These are phyloP conservation scores for Festucalex cinctus DNA, from an alignment of 2,113 vertebrate species.

Conservation along the genomic window DNA sequence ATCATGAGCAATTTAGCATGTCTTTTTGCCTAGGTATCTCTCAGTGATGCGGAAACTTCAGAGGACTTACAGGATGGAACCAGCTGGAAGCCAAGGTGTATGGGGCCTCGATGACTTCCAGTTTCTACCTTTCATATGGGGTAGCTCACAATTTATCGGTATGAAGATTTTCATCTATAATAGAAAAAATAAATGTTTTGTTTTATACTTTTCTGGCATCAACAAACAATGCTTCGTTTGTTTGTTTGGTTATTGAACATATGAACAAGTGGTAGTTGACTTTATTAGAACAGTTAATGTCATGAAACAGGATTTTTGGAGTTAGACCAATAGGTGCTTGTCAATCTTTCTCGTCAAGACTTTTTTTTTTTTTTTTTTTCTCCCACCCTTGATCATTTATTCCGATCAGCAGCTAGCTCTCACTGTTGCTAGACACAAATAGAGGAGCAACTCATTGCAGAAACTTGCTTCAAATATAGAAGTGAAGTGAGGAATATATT, in stretches of 20 bases:
- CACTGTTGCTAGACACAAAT: no score
- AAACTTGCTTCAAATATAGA: no score
- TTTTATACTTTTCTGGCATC: background rate
- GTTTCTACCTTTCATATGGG: constrained; percentile 97
- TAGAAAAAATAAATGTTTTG: background rate
- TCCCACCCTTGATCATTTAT: background rate
- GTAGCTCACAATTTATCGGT: constrained; percentile 89
- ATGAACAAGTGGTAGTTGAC: background rate
- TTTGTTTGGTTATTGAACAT: no score
- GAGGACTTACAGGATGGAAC: constrained; percentile 96
- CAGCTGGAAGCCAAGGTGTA: constrained; percentile 94
- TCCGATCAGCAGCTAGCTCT: no score
- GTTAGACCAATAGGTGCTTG: background rate
- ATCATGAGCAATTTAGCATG: background rate
- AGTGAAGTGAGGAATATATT: no score
- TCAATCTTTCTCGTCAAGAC: background rate
- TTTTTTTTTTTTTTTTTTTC: background rate
- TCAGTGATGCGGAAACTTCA: constrained; percentile 91
- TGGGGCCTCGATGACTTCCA: constrained; percentile 99
- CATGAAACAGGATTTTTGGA: background rate
- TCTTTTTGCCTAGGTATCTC: constrained; percentile 79
- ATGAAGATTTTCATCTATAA: background rate
- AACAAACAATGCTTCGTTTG: background rate
- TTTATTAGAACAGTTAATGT: background rate
- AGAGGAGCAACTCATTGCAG: no score